phyloP scores from a whole-genome alignment of 2,888 invertebrate genomes.

The Parochlus steinenii region DNA sequence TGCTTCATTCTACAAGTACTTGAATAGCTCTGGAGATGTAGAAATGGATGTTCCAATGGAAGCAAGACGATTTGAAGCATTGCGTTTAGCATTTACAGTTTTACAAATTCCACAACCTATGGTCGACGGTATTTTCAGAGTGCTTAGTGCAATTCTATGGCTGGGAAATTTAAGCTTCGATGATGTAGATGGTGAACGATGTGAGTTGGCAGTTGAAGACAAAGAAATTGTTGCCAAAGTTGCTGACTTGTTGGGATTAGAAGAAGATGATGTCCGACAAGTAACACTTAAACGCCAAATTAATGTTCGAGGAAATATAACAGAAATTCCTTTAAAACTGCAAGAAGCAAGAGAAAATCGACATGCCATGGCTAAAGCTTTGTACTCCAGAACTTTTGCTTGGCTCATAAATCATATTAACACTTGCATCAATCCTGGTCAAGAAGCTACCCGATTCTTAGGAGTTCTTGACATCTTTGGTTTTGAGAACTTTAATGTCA shows the following conservation, averaged over 20 bases:
- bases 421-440: conserved; percentile 77
- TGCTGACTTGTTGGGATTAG: conserved; percentile 55
- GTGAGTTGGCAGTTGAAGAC: conserved; percentile 54
- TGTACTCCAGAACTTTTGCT: conserved; percentile 78
- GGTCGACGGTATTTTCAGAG: conserved; percentile 79
- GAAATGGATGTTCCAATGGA: conserved; percentile 48
- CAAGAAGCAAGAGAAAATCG: conserved; percentile 82
- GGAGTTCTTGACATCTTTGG: conserved; percentile 89
- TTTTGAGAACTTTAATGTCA: conserved; percentile 81
- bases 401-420: conserved; percentile 89
- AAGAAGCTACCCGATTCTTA: conserved; percentile 58
- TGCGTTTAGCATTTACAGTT: conserved; percentile 75
- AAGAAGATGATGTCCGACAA: conserved; percentile 54
- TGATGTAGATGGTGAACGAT: conserved; percentile 77
- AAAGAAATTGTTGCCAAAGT: conserved; percentile 56
- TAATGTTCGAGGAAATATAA: conserved; percentile 82
- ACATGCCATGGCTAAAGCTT: conserved; percentile 84
- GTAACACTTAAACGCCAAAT: conserved; percentile 67
- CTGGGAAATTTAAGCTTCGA: conserved; percentile 74
- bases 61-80: conserved; percentile 58
- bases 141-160: conserved; percentile 78
- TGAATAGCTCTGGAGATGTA: conserved; percentile 62
- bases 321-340: conserved; percentile 75
- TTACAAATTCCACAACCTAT: conserved; percentile 70
- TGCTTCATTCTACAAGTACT: conserved; percentile 62